Conservation (phyloP, 2,113 vertebrate species). For the Dicerorhinus sumatrensis region DNA sequence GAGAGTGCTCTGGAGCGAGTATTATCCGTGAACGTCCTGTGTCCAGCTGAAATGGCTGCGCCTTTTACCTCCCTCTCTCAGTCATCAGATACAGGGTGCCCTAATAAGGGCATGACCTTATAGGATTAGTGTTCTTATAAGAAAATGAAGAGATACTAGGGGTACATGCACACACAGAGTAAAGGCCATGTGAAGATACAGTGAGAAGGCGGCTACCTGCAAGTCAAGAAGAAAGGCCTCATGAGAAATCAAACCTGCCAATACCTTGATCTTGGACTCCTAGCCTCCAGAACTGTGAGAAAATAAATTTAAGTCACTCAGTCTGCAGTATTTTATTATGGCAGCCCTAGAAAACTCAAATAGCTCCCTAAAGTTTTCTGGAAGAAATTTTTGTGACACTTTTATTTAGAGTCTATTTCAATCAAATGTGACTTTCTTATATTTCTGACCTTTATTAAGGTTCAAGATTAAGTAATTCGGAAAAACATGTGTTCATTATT, state of each 20-base stretch:
- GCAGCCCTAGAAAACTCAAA: not conserved
- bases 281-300: not conserved
- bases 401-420: not conserved
- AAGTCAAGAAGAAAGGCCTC: not conserved
- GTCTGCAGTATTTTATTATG: not conserved
- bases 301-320: not conserved
- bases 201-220: not conserved
- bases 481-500: not conserved
- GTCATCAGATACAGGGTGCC: not conserved
- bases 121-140: not conserved
- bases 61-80: not conserved
- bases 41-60: not conserved
- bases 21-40: not conserved
- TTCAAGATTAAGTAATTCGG: not conserved
- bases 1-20: not conserved
- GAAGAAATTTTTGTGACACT: not conserved
- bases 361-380: not conserved
- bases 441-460: conserved; percentile 28
- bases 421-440: conserved; percentile 6
- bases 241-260: not conserved
- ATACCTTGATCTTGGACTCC: not conserved
- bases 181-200: not conserved
- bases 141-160: not conserved
- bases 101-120: not conserved
- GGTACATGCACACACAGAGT: not conserved